These are phyloP conservation scores for Agraylea sexmaculata DNA, from an alignment of 1,140 invertebrate species.

Conservation along the genomic window DNA sequence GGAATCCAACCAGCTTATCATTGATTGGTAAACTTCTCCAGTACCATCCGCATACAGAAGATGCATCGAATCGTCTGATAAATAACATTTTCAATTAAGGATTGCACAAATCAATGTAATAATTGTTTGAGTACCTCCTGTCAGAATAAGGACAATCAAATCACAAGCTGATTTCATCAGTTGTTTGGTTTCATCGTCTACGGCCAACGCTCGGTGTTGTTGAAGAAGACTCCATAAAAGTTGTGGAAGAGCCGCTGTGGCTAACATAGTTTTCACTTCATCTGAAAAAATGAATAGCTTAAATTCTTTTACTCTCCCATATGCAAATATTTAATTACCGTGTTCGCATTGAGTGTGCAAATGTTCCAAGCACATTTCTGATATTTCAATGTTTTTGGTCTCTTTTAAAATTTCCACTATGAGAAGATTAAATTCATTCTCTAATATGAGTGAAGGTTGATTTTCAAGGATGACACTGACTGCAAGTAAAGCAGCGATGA, in stretches of 20 bases:
- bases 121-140: conserved; percentile 51
- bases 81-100: conserved; percentile 10
- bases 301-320: not conserved
- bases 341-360: conserved; percentile 63
- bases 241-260: conserved; percentile 61
- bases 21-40: conserved; percentile 56
- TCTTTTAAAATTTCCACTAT: conserved; percentile 48
- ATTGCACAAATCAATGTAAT: not conserved
- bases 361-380: conserved; percentile 62
- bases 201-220: conserved; percentile 49
- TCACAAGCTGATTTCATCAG: conserved; percentile 75
- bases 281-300: conserved; percentile 40
- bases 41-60: conserved; percentile 58
- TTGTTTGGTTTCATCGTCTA: conserved; percentile 55
- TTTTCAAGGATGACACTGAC: conserved; percentile 65
- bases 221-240: conserved; percentile 62
- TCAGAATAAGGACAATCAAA: conserved; percentile 69
- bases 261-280: conserved; percentile 61
- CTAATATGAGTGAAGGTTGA: conserved; percentile 43
- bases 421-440: conserved; percentile 41
- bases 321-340: conserved; percentile 35
- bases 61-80: conserved; percentile 76
- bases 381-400: conserved; percentile 52
- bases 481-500: conserved; percentile 53
- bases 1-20: conserved; percentile 66